Base-by-base conservation (phyloP, 2,888 invertebrate genomes). In the Seira musarum region DNA sequence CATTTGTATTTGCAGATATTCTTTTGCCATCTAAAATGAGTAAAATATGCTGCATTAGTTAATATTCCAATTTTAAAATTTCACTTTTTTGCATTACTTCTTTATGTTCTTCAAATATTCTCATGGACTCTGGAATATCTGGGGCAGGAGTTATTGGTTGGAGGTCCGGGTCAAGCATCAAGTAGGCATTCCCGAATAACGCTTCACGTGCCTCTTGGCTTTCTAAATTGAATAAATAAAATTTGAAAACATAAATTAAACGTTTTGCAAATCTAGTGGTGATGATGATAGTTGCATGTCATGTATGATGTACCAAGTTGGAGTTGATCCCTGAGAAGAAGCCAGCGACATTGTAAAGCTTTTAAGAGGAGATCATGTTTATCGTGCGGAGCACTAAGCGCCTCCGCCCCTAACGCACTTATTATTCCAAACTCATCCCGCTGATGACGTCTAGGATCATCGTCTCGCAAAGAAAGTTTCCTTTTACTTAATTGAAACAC, bases 71-170 rank as follows among this genome's bases (percentile, higher is more conserved):
- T 57, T 60, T 65, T 17, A 53, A 30, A 60, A 77, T n/a, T n/a
- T 57, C 21, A 40, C 40, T 19, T 77, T 53, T 49, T 46, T 21
- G 40, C 24, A 80, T 74, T 83, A 90, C 89, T 87, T 88, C 87
- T 88, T 94, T 95, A 88, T 97, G 97, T 87, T 96, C 95, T 85
- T 96, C 93, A 88, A 94, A 97, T 87, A 97, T 94, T 85, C 93
- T 91, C 88, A 94, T 92, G 71, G 97, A 97, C 89, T 94, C 93
- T 19, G 93, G 92, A 84, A 90, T 91, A 87, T 90, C 91, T 86
- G 93, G 91, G 90, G 95, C 94, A 17, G 97, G 97, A 53, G 94
- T 93, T 85, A 94, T 92, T 1, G 98, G 97, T 87, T 95, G 91
- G 76, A 96, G 90, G 87, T 95, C 94, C 0, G 94, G 93, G 88